Evolutionary conservation across 2,113 vertebrate genomes (phyloP).

Genomic region (Talpa occidentalis): DNA sequence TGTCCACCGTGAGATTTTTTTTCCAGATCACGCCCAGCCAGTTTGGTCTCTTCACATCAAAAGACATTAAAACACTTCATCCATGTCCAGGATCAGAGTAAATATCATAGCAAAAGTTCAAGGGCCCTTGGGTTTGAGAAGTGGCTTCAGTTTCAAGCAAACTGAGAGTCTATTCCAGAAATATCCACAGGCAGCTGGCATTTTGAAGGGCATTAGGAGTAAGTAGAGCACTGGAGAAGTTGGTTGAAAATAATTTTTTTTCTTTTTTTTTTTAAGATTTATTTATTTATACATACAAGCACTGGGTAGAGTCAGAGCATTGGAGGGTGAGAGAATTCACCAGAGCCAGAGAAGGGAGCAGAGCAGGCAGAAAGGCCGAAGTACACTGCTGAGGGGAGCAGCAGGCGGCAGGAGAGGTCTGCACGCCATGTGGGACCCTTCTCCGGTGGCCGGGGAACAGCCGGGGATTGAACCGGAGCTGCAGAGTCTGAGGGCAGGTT

Average conservation of each 20-base stretch:
- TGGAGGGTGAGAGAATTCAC: too few relatives aligned
- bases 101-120: not conserved
- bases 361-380: too few relatives aligned
- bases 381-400: too few relatives aligned
- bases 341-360: too few relatives aligned
- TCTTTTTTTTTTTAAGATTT: too few relatives aligned
- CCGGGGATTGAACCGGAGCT: too few relatives aligned
- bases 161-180: not conserved
- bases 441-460: too few relatives aligned
- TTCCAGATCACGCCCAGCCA: not conserved
- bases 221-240: not conserved
- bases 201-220: not conserved
- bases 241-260: not conserved
- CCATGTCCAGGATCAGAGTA: not conserved
- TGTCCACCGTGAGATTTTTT: not conserved
- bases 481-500: too few relatives aligned
- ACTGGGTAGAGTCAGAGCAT: too few relatives aligned
- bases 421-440: too few relatives aligned
- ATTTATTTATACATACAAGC: too few relatives aligned
- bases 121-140: not conserved
- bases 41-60: not conserved
- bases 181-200: not conserved
- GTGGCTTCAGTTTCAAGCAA: not conserved
- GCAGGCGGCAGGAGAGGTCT: too few relatives aligned
- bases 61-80: not conserved